A percentile compares a stretch with the other conserved stretches of the same genome.
These are phyloP conservation scores for Strigamia maritima DNA, from an alignment of 2,888 invertebrate genomes.

Conservation along the genomic window DNA sequence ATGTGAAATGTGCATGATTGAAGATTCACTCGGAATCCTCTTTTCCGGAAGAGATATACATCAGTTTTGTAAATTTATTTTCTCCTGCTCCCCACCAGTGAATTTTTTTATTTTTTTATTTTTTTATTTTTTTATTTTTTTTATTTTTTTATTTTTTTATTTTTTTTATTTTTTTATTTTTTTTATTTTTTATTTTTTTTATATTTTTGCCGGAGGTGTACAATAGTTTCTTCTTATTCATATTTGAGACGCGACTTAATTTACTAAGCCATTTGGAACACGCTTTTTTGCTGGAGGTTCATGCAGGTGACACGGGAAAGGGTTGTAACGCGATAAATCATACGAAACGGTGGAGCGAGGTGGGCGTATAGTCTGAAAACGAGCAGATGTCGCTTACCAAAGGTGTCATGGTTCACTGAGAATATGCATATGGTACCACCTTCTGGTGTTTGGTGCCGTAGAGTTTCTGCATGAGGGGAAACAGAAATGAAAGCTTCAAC, in stretches of 20 bases:
- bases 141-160: background rate
- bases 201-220: background rate
- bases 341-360: constrained; percentile 12
- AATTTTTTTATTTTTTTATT: background rate
- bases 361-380: constrained; percentile 9
- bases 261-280: constrained; percentile 19
- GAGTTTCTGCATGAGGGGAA: constrained; percentile 28
- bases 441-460: constrained; percentile 12
- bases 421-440: constrained; percentile 24
- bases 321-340: constrained; percentile 24
- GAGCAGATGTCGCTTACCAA: constrained; percentile 27
- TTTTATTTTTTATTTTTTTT: no score
- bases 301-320: constrained; percentile 20
- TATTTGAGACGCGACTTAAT: background rate
- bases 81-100: background rate
- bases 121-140: no score
- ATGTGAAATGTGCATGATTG: constrained; percentile 5
- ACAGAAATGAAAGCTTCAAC: constrained; percentile 7
- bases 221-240: background rate
- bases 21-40: constrained; percentile 19
- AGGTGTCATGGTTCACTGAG: constrained; percentile 29
- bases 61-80: constrained; percentile 13
- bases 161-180: no score
- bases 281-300: background rate
- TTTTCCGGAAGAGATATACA: background rate